Conservation (phyloP, 1,140 invertebrate species). For the Dendroctonus ponderosae region DNA sequence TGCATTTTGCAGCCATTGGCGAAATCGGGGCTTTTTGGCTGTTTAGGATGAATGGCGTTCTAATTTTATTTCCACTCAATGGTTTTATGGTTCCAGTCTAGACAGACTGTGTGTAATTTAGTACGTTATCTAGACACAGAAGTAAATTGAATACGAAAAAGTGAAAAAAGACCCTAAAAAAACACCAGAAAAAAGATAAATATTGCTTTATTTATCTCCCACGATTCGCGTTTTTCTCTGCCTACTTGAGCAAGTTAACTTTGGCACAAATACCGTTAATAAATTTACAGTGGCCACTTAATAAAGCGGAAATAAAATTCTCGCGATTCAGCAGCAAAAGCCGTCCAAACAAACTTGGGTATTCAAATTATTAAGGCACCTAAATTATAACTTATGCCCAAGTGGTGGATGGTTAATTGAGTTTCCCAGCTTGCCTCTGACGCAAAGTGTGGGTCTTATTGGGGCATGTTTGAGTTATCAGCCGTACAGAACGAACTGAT, state of each 20-base stretch:
- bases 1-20: background rate
- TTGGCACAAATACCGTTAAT: background rate
- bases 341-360: conserved; percentile 10
- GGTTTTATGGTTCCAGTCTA: too few relatives aligned
- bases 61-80: too few relatives aligned
- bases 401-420: conserved; percentile 22
- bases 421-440: conserved; percentile 11
- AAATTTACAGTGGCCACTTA: conserved; percentile 3
- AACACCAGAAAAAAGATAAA: background rate
- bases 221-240: background rate
- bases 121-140: background rate
- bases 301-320: conserved; percentile 17
- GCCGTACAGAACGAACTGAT: too few relatives aligned
- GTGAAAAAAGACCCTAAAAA: background rate
- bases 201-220: background rate
- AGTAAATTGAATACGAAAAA: background rate
- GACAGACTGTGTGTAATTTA: too few relatives aligned
- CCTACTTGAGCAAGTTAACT: too few relatives aligned
- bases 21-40: conserved; percentile 1
- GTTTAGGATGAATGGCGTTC: too few relatives aligned
- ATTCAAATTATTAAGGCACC: conserved; percentile 17
- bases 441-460: background rate
- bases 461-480: too few relatives aligned
- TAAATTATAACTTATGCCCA: conserved; percentile 24
- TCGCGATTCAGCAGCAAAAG: conserved; percentile 2